phyloP scores from a whole-genome alignment of 1,140 invertebrate species.

The Adelges cooleyi region DNA sequence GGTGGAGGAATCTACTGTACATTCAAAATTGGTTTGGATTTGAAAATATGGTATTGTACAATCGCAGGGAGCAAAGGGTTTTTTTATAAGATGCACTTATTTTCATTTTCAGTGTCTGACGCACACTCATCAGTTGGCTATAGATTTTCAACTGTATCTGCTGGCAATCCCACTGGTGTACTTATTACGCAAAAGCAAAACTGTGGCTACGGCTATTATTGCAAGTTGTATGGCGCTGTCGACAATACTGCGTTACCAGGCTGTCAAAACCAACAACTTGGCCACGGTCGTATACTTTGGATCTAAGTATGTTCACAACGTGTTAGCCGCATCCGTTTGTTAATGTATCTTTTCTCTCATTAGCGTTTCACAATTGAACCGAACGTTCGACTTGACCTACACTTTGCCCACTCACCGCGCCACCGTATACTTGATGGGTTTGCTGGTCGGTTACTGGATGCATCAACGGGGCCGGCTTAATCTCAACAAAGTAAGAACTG shows the following conservation, averaged over 20 bases:
- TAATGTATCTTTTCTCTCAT: neutral
- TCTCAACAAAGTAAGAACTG: conserved; percentile 36
- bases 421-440: conserved; percentile 52
- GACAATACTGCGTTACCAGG: conserved; percentile 48
- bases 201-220: conserved; percentile 40
- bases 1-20: conserved; percentile 57
- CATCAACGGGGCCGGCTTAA: conserved; percentile 41
- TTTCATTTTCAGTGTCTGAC: conserved; percentile 49
- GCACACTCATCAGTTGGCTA: conserved; percentile 57
- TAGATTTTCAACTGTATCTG: conserved; percentile 72
- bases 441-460: conserved; percentile 48
- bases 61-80: too few species aligned
- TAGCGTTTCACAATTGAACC: conserved; percentile 31
- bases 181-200: conserved; percentile 46
- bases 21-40: conserved; percentile 58
- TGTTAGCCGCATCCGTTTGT: neutral
- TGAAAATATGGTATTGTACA: conserved; percentile 51
- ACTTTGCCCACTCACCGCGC: conserved; percentile 48
- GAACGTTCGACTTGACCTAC: conserved; percentile 45
- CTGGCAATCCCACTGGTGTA: conserved; percentile 57
- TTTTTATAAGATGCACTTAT: too few species aligned
- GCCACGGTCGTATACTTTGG: conserved; percentile 53
- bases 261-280: conserved; percentile 46
- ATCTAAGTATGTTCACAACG: conserved; percentile 43
- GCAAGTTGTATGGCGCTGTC: conserved; percentile 45